Conservation (phyloP, 2,797 vertebrate species). For the Acanthiza pusilla region DNA sequence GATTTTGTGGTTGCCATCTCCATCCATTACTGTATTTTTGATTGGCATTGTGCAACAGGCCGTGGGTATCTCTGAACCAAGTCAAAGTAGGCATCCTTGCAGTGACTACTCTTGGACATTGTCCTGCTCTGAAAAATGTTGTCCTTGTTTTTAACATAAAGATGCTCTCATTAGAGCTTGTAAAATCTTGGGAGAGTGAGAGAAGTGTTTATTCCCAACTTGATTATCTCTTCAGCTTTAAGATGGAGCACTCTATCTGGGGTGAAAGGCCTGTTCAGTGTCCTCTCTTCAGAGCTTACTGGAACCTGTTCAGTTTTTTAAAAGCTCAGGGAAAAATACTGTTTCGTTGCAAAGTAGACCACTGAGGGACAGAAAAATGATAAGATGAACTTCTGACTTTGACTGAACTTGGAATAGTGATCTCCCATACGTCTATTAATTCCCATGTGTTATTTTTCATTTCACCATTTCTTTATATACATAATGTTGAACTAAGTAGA, state of each 20-base stretch:
- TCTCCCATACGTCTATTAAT: background rate
- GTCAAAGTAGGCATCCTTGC: background rate
- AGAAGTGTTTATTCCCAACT: background rate
- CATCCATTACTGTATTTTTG: background rate
- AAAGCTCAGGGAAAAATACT: background rate
- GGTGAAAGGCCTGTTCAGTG: constrained; percentile 17
- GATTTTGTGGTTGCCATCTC: background rate
- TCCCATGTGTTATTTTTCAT: background rate
- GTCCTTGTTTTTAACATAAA: background rate
- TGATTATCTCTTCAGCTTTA: background rate
- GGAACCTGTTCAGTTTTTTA: constrained; percentile 18
- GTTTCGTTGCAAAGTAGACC: background rate
- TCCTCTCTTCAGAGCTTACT: background rate
- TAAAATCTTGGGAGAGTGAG: constrained; percentile 1
- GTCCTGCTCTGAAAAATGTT: background rate
- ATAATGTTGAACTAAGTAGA: background rate
- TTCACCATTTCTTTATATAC: background rate
- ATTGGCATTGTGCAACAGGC: background rate
- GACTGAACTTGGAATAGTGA: background rate
- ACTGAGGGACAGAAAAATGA: background rate
- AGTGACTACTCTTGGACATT: background rate
- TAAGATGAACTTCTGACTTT: background rate
- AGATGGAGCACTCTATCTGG: background rate
- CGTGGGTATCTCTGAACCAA: background rate
- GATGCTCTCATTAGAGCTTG: background rate